A percentile compares a stretch with the other conserved stretches of the same genome.
Evolutionary conservation across 2,888 invertebrate genomes (phyloP).

Genomic region (Octodonta nipae): DNA sequence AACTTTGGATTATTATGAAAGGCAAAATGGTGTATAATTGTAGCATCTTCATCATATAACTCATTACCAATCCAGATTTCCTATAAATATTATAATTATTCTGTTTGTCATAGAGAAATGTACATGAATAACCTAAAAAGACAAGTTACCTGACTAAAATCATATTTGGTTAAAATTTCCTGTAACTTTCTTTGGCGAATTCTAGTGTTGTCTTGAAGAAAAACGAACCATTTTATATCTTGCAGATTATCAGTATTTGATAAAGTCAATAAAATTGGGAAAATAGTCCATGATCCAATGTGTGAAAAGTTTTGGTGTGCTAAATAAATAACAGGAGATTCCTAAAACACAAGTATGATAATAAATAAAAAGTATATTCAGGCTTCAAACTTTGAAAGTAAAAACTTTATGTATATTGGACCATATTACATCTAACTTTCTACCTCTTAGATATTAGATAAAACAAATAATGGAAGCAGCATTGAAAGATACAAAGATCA

Average conservation of each 20-base stretch:
- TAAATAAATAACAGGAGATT: background rate
- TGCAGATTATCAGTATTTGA: too few relatives aligned
- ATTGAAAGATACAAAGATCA: too few relatives aligned
- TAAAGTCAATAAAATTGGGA: background rate
- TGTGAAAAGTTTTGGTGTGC: background rate
- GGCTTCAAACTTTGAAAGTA: too few relatives aligned
- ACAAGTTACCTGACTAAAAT: background rate
- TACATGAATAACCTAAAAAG: background rate
- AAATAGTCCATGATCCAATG: conserved; percentile 1
- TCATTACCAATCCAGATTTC: conserved; percentile 64
- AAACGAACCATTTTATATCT: background rate
- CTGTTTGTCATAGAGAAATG: background rate
- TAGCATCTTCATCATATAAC: conserved; percentile 62
- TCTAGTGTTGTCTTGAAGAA: background rate
- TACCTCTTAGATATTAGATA: too few relatives aligned
- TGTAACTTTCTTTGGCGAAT: background rate
- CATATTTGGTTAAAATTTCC: background rate
- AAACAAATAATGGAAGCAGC: too few relatives aligned
- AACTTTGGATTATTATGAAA: conserved; percentile 56
- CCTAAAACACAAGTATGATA: too few relatives aligned
- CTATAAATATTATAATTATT: conserved; percentile 31
- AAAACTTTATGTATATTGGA: too few relatives aligned
- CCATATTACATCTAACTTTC: too few relatives aligned
- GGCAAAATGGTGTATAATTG: conserved; percentile 85
- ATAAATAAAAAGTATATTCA: too few relatives aligned